Percentiles rank a stretch among this genome's conserved stretches.
Conservation (phyloP, 2,888 invertebrate genomes). For the Gryllus longicercus region DNA sequence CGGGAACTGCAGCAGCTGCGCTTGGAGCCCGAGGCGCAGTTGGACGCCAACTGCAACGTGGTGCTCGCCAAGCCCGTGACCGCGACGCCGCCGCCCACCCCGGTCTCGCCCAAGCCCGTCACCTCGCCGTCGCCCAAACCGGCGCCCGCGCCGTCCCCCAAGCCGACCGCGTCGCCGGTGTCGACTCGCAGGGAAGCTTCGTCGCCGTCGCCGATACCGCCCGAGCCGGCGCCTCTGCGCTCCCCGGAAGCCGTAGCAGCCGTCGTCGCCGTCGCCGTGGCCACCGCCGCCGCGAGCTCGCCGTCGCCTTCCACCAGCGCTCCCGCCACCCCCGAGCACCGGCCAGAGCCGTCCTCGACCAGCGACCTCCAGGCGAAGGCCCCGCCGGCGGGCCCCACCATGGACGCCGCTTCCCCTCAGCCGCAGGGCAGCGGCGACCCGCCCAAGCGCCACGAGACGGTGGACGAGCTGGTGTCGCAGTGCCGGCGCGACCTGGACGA, state of each 20-base stretch:
- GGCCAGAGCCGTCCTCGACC: not conserved
- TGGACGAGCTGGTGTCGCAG: not conserved
- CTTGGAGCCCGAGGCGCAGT: not conserved
- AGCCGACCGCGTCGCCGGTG: not conserved
- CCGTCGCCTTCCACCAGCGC: not conserved
- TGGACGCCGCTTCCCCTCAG: not conserved
- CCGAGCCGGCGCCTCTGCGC: not conserved
- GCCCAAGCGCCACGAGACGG: not conserved
- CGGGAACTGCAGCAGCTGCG: conserved; percentile 46
- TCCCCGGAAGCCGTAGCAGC: not conserved
- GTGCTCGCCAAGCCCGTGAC: not conserved
- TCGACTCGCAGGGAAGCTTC: not conserved
- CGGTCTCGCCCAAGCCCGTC: not conserved
- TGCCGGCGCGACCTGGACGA: conserved; percentile 21
- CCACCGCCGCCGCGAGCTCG: not conserved
- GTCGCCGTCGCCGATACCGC: not conserved
- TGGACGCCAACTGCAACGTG: conserved; percentile 24
- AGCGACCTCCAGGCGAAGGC: no score
- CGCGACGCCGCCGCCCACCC: not conserved
- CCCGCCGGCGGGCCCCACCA: not conserved
- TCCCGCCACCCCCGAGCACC: not conserved
- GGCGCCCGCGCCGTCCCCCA: not conserved
- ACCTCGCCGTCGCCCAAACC: not conserved
- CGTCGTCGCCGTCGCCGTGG: not conserved
- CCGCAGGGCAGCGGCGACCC: not conserved